Evolutionary conservation across 2,797 vertebrate genomes (phyloP).

Genomic region (Aplochiton taeniatus): DNA sequence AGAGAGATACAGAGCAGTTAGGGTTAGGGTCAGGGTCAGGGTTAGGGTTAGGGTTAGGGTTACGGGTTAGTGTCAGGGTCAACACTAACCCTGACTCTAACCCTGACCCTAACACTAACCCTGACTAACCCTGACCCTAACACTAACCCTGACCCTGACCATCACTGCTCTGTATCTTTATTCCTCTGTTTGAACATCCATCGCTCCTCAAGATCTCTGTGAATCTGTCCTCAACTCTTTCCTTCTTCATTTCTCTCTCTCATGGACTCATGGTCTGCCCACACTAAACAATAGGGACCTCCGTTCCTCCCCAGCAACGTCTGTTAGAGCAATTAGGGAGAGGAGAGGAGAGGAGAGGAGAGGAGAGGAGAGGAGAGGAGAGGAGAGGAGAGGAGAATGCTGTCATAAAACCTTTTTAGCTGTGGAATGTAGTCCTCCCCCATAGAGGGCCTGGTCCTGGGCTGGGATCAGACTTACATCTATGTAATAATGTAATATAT

Average conservation of each 20-base stretch:
- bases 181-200: no score
- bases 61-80: not conserved
- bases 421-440: slow-evolving; percentile 23
- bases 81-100: no score
- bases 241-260: slow-evolving; percentile 13
- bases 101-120: not conserved
- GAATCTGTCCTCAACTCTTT: not conserved
- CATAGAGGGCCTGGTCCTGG: no score
- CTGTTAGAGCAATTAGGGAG: no score
- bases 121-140: slow-evolving; percentile 13
- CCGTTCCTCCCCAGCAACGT: slow-evolving; percentile 29
- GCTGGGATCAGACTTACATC: slow-evolving; percentile 26
- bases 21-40: not conserved
- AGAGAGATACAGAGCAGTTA: not conserved
- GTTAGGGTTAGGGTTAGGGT: not conserved
- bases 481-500: no score
- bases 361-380: not conserved
- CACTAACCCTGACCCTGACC: not conserved
- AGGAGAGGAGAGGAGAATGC: slow-evolving; percentile 43
- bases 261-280: slow-evolving; percentile 64
- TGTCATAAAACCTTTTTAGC: slow-evolving; percentile 73
- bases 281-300: slow-evolving; percentile 55
- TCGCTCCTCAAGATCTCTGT: no score
- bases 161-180: no score
- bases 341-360: no score